Conservation (phyloP, 1,140 invertebrate genomes). For the Drosophila kurseongensis region DNA sequence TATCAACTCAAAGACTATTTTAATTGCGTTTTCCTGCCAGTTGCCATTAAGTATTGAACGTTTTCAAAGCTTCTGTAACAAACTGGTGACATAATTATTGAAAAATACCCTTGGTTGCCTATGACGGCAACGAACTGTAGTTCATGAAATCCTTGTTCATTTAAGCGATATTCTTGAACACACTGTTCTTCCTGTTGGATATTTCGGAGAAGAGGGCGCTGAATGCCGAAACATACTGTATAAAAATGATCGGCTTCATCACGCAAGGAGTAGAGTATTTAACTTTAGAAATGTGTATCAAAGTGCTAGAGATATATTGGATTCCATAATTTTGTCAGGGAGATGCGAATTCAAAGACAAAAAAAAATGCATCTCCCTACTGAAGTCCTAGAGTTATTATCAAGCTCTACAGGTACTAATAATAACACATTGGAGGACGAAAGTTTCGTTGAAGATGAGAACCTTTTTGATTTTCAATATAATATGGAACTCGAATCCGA, state of each 20-base stretch:
- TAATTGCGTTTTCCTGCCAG: neutral
- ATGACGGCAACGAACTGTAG: neutral
- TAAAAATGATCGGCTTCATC: no score
- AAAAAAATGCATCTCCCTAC: neutral
- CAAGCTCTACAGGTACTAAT: neutral
- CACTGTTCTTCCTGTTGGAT: no score
- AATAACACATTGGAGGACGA: no score
- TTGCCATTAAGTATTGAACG: constrained; percentile 3
- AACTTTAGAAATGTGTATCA: neutral
- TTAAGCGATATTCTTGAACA: no score
- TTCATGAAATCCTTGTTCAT: neutral
- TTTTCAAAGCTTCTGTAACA: constrained; percentile 10
- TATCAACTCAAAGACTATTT: neutral
- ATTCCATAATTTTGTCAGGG: neutral
- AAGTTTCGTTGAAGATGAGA: no score
- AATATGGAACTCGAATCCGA: no score
- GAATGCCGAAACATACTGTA: no score
- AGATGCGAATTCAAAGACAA: neutral
- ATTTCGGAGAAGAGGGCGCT: neutral
- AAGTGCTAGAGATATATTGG: neutral
- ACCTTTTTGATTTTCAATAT: no score
- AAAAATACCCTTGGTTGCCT: constrained; percentile 1
- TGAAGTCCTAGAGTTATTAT: neutral
- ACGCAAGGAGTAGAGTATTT: no score
- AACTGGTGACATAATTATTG: constrained; percentile 7